Percentiles rank a stretch among this genome's conserved stretches.
phyloP scores from a whole-genome alignment of 1,140 invertebrate species.

The Oncopodura yosiiana region DNA sequence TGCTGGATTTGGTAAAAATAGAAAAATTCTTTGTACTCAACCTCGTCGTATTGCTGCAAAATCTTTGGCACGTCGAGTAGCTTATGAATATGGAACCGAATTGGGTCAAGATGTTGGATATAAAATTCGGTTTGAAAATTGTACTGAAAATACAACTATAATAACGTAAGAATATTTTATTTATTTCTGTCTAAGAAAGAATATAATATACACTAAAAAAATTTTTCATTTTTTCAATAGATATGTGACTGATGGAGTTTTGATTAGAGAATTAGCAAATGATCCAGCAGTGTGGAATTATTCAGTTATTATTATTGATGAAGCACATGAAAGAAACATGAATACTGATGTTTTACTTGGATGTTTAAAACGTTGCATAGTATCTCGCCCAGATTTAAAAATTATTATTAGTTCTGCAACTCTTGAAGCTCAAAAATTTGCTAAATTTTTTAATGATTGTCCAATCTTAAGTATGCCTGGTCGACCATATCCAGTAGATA shows the following conservation, averaged over 20 bases:
- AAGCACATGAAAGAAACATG: conserved; percentile 62
- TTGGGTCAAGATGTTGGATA: conserved; percentile 11
- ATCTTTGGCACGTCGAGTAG: conserved; percentile 39
- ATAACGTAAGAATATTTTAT: background rate
- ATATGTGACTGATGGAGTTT: conserved; percentile 40
- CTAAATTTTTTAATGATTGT: conserved; percentile 56
- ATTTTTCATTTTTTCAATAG: background rate
- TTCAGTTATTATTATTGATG: conserved; percentile 65
- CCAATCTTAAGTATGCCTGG: conserved; percentile 44
- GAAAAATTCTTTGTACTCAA: conserved; percentile 39
- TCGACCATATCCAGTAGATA: conserved; percentile 48
- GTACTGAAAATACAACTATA: background rate
- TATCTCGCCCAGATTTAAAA: conserved; percentile 56
- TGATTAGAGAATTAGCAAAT: conserved; percentile 55
- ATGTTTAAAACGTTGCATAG: conserved; percentile 80
- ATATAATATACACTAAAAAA: too few relatives aligned
- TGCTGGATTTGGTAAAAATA: background rate
- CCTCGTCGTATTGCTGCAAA: conserved; percentile 48
- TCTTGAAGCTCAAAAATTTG: conserved; percentile 60
- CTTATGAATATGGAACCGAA: background rate
- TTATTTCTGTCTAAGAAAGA: background rate
- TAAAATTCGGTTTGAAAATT: conserved; percentile 15
- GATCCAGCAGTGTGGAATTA: conserved; percentile 44
- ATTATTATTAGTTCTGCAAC: conserved; percentile 83
- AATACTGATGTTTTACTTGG: conserved; percentile 54